These are phyloP conservation scores for Plusia festucae DNA, from an alignment of 2,888 invertebrate genomes.

Conservation along the genomic window DNA sequence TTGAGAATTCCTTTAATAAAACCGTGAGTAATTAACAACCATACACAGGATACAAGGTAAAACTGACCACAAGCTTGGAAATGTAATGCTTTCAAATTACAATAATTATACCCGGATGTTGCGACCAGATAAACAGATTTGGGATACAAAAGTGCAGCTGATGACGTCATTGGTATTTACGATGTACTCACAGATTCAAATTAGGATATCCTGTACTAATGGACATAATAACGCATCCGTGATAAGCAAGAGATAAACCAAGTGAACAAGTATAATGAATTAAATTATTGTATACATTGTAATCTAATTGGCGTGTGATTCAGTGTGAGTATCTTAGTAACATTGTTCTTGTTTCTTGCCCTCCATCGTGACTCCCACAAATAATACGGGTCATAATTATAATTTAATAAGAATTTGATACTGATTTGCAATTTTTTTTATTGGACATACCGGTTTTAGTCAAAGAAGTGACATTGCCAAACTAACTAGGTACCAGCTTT, in stretches of 20 bases:
- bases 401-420: background rate
- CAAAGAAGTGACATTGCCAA: background rate
- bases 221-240: constrained; percentile 30
- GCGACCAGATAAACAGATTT: constrained; percentile 46
- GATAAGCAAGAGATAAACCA: constrained; percentile 35
- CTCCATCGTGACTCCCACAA: background rate
- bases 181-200: constrained; percentile 41
- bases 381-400: background rate
- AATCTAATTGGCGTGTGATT: background rate
- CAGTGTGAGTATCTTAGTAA: background rate
- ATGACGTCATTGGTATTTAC: constrained; percentile 46
- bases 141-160: constrained; percentile 36
- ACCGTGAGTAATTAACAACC: background rate
- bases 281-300: constrained; percentile 13
- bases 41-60: background rate
- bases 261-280: constrained; percentile 29
- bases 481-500: too few species aligned
- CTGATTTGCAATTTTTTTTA: background rate
- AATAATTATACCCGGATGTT: constrained; percentile 50
- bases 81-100: constrained; percentile 27
- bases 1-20: too few species aligned
- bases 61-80: background rate
- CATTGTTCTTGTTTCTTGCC: background rate
- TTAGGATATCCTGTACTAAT: constrained; percentile 60
- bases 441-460: background rate